phyloP scores from a whole-genome alignment of 1,140 invertebrate genomes.

The Holcopasites calliopsidis region DNA sequence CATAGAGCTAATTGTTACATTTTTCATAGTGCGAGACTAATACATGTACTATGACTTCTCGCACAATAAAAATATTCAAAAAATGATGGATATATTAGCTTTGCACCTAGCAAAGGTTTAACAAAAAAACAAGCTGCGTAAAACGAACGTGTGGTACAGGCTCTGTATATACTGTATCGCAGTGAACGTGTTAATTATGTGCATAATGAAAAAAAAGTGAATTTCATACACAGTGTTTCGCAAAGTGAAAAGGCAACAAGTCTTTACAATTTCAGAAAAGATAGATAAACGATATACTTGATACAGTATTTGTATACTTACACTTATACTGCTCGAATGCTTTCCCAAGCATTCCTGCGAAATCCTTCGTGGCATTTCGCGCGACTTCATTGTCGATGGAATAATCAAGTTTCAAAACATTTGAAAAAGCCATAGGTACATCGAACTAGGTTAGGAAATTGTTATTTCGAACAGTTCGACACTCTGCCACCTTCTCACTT shows the following conservation, averaged over 20 bases:
- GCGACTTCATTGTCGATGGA: constrained; percentile 42
- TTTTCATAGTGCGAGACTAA: too few species aligned
- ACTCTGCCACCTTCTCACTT: constrained; percentile 5
- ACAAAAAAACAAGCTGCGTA: too few species aligned
- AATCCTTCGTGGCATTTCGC: constrained; percentile 49
- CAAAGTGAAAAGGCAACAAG: neutral
- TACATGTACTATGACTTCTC: too few species aligned
- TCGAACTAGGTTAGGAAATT: constrained; percentile 45
- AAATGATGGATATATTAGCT: too few species aligned
- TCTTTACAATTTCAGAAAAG: neutral
- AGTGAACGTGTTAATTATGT: too few species aligned
- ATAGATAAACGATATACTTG: neutral
- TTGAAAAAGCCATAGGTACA: constrained; percentile 29
- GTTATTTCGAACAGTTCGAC: constrained; percentile 14
- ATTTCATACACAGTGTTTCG: too few species aligned
- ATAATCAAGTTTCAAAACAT: constrained; percentile 34
- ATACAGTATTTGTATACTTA: constrained; percentile 56
- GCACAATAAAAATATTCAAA: too few species aligned
- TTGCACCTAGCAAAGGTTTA: too few species aligned
- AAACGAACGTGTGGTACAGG: too few species aligned
- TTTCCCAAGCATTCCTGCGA: constrained; percentile 46
- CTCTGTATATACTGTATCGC: too few species aligned
- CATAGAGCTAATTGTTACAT: too few species aligned
- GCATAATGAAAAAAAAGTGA: too few species aligned
- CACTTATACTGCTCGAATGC: constrained; percentile 61